Base-by-base conservation (phyloP, 2,888 invertebrate genomes). In the Chymomyza amoena region DNA sequence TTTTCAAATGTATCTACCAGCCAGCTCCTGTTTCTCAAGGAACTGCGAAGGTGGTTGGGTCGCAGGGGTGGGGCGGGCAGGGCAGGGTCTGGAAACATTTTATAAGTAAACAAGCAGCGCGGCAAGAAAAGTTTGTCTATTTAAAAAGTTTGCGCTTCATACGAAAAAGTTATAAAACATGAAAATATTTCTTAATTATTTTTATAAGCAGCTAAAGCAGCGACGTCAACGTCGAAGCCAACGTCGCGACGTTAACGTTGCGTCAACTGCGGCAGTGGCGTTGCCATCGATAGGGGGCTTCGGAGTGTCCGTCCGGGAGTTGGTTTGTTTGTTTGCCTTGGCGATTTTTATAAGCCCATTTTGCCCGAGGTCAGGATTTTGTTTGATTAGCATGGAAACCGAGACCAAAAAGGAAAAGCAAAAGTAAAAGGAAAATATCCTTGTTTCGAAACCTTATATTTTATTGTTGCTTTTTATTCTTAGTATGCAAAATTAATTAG, bases 161-260 rank as follows among this genome's bases (percentile, higher is more conserved):
- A 56, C 62, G 59, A 69, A 77, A 78, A 87, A 87, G 81, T 87
- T 86, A 81, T 84, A 83, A 83, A 87, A 87, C 86, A 87, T 87
- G 83, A 87, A 87, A 87, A 86, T 86, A 87, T 87, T 87, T 87
- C 87, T 86, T 87, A 87, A 87, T 87, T 87, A 87, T 85, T 87
- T 87, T 87, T 86, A 86, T 80, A 87, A 87, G 87, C 84, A 84
- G 80, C 78, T 70, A 73, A 61, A 56, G 39, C 67, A 52, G 16
- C 51, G 25, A 25, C 66, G 32, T 20, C 28, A 56, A 13, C 28
- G 54, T 1, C n/a, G 54, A 16, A 6, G 36, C 32, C 4, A 32
- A 64, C 18, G 63, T 15, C 7, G 51, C n/a, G 20, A 20, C 16
- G 70, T 45, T 51, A 4, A 36, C 20, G 59, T 64, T 18, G 25